Evolutionary conservation across 1,140 invertebrate species (phyloP), one percentile per base, ranked within the genome.

Genomic region (Heliconius himera): DNA sequence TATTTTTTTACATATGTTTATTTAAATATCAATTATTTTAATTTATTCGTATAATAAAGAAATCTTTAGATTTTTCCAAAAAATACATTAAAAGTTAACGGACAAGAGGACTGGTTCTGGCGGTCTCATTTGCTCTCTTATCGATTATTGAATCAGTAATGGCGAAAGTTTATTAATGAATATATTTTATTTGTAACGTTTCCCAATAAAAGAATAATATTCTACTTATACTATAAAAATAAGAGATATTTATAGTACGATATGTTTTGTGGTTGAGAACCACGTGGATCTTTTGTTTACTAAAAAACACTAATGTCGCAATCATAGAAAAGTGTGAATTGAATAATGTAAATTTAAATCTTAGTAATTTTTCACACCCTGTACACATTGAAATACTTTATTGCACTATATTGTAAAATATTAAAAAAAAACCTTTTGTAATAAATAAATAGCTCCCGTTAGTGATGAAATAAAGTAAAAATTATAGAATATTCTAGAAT

Each of bases 351-450:
- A 83, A 81, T 80, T 66, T 77, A 46, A 46, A 81, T 73, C 22
- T 74, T 78, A 78, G 77, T 74, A 56, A 33, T 78, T 90, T 90
- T 89, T 88, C 84, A 89, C 86, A 88, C 87, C 89, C 82, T 89
- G 88, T 91, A 91, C 90, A 94, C 92, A 88, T 88, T 90, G 83
- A 90, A 86, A 81, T 89, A 88, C 88, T 88, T 87, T 91, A 89
- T 79, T 93, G 93, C 93, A 94, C 93, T 89, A 83, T 88, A 89
- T 86, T 91, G 87, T 92, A 86, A 66, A 66, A 60, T 22, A 66
- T n/a, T 16, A 18, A 83, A 88, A 90, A 90, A 88, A 85, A 86
- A 81, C 84, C 87, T 83, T 87, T 90, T 88, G 84, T 91, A 90
- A 89, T 81, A 89, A 60, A 60, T 60, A 60, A 90, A 91, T 91